These are phyloP conservation scores for Drosophila seguyi DNA, from an alignment of 1,140 invertebrate genomes.

Conservation along the genomic window DNA sequence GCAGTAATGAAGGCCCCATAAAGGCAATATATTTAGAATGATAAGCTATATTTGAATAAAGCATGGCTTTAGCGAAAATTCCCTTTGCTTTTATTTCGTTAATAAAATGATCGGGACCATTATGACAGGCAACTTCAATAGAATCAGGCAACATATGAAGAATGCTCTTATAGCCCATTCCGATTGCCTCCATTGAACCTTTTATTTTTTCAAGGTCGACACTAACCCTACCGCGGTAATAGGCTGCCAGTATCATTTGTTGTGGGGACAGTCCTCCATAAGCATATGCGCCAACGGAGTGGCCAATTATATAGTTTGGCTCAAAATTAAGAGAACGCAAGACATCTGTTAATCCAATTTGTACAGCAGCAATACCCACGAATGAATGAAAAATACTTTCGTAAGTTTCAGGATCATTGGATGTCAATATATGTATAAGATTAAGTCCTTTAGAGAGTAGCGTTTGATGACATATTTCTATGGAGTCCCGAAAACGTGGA, in stretches of 20 bases:
- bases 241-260: slow-evolving; percentile 93
- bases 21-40: slow-evolving; percentile 92
- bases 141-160: slow-evolving; percentile 88
- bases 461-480: slow-evolving; percentile 90
- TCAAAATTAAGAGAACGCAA: slow-evolving; percentile 90
- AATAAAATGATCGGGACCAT: slow-evolving; percentile 91
- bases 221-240: slow-evolving; percentile 94
- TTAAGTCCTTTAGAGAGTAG: slow-evolving; percentile 91
- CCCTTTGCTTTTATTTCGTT: slow-evolving; percentile 89
- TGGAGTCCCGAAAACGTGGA: slow-evolving; percentile 90
- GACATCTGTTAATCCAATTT: slow-evolving; percentile 94
- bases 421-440: slow-evolving; percentile 92
- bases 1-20: slow-evolving; percentile 90
- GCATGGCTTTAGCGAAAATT: slow-evolving; percentile 93
- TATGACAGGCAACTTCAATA: slow-evolving; percentile 94
- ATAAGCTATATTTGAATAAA: slow-evolving; percentile 93
- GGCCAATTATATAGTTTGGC: slow-evolving; percentile 93
- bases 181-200: slow-evolving; percentile 95
- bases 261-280: slow-evolving; percentile 94
- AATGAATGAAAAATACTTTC: slow-evolving; percentile 95
- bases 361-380: slow-evolving; percentile 95
- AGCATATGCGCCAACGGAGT: slow-evolving; percentile 96
- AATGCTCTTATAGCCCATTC: slow-evolving; percentile 88
- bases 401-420: slow-evolving; percentile 90
- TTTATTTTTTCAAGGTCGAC: slow-evolving; percentile 90